Evolutionary conservation across 2,113 vertebrate species (phyloP).

Genomic region (Chionodraco myersi): DNA sequence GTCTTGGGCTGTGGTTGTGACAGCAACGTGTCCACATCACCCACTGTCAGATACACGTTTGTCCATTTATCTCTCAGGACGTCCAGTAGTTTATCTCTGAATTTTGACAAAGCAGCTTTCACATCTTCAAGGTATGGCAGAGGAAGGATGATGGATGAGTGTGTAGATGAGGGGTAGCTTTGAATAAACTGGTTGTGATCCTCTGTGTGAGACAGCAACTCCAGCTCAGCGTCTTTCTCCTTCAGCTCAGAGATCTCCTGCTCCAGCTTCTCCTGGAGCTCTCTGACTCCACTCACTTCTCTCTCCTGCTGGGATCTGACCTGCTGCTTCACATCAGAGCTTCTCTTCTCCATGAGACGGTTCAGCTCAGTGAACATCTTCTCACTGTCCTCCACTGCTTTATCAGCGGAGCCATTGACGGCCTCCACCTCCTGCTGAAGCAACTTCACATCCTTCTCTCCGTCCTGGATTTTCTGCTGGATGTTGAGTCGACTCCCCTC

Average conservation of each 20-base stretch:
- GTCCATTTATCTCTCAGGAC: neutral
- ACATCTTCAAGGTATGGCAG: too few species aligned
- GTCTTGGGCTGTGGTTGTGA: neutral
- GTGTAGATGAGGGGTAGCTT: neutral
- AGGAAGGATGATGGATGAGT: neutral
- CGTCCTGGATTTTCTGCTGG: constrained; percentile 7
- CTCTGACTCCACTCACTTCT: constrained; percentile 4
- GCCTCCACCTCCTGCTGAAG: constrained; percentile 11
- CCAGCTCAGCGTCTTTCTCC: constrained; percentile 23
- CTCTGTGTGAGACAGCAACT: constrained; percentile 18
- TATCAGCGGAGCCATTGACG: constrained; percentile 16
- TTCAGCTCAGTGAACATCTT: constrained; percentile 36
- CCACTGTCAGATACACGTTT: neutral
- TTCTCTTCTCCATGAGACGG: constrained; percentile 7
- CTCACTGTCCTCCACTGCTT: constrained; percentile 21
- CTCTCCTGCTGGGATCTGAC: constrained; percentile 4
- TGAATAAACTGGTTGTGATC: constrained; percentile 19
- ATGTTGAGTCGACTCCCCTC: neutral
- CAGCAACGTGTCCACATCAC: neutral
- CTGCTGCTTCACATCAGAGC: neutral
- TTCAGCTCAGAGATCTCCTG: neutral
- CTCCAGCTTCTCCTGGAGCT: neutral
- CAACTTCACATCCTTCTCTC: constrained; percentile 10
- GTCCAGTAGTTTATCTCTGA: neutral
- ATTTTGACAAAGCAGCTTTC: neutral